Conservation (phyloP, 2,797 vertebrate genomes). For the Tenualosa thibaudeaui region DNA sequence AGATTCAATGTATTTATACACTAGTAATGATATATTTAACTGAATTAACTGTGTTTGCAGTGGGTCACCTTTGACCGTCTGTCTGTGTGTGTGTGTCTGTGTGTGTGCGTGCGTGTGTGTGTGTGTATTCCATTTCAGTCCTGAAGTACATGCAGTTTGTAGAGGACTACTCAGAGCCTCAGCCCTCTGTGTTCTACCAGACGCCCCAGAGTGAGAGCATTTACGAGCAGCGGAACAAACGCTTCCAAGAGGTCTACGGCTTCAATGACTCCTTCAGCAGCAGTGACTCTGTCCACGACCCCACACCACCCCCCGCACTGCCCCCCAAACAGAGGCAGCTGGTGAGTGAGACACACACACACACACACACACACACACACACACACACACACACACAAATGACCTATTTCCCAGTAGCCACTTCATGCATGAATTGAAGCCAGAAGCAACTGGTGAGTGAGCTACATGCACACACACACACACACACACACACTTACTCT, state of each 20-base stretch:
- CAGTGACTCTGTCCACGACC: slow-evolving; percentile 66
- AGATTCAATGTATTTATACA: no score
- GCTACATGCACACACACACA: slow-evolving; percentile 34
- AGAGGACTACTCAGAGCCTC: slow-evolving; percentile 85
- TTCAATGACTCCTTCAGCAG: slow-evolving; percentile 77
- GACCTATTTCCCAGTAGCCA: not conserved
- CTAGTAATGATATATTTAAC: no score
- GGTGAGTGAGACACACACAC: slow-evolving; percentile 68
- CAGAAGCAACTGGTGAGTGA: slow-evolving; percentile 85
- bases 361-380: slow-evolving; percentile 15
- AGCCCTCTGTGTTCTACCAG: slow-evolving; percentile 86
- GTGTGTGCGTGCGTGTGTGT: not conserved
- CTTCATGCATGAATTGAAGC: not conserved
- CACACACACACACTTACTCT: not conserved
- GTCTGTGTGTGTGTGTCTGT: not conserved
- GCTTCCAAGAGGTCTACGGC: slow-evolving; percentile 81
- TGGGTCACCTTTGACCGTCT: not conserved
- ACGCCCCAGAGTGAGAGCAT: slow-evolving; percentile 82
- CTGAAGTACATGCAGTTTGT: slow-evolving; percentile 89
- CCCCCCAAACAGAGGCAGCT: slow-evolving; percentile 90
- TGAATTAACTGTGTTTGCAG: no score
- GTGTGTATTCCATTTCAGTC: slow-evolving; percentile 69
- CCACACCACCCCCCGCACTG: slow-evolving; percentile 78
- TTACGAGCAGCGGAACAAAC: slow-evolving; percentile 82
- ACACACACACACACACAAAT: not conserved